phyloP scores from a whole-genome alignment of 2,797 vertebrate genomes.

The Pantherophis alleghaniensis region DNA sequence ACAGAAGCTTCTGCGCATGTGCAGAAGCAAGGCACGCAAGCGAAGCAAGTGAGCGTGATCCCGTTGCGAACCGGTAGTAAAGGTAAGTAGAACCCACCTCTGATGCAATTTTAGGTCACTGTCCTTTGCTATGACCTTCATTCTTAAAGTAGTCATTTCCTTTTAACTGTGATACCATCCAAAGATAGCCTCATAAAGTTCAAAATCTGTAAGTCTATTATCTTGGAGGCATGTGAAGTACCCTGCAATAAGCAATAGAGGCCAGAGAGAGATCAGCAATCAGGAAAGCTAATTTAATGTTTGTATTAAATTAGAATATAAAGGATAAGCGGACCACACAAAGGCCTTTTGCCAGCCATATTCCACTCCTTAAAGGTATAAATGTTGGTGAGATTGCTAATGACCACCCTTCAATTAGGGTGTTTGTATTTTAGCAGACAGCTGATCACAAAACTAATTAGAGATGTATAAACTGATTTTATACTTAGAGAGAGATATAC shows the following conservation, averaged over 20 bases:
- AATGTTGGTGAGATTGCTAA: slow-evolving; percentile 36
- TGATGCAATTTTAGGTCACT: neutral
- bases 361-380: neutral
- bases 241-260: neutral
- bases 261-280: neutral
- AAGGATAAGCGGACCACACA: neutral
- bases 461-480: slow-evolving; percentile 42
- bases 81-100: too few species aligned
- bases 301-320: neutral
- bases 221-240: neutral
- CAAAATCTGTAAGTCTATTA: neutral
- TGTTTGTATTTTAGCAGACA: slow-evolving; percentile 24
- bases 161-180: neutral
- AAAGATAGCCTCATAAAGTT: neutral
- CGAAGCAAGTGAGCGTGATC: too few species aligned
- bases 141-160: neutral
- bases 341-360: neutral
- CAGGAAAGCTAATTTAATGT: neutral
- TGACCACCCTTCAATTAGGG: slow-evolving; percentile 26
- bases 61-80: too few species aligned
- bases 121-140: neutral
- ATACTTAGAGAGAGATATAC: neutral
- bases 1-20: too few species aligned
- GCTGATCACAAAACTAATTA: slow-evolving; percentile 1
- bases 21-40: too few species aligned